Base-by-base conservation (phyloP, 2,888 invertebrate species). In the Pyrocoelia pectoralis region DNA sequence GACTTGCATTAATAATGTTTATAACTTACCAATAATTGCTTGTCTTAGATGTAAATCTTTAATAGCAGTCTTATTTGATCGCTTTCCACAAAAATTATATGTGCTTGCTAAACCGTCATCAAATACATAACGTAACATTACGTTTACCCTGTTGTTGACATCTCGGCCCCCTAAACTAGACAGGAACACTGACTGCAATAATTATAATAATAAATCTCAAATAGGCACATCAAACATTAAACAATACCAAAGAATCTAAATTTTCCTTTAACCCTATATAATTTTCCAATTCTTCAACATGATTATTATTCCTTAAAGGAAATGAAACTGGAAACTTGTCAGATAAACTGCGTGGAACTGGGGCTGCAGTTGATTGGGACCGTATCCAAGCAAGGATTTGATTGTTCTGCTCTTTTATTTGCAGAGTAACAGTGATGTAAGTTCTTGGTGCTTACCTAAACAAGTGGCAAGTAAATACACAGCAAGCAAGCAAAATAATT, bases 401-500 rank as follows among this genome's bases (percentile, higher is more conserved):
- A 8, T 24, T 24, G 24, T 38, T 38, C 38, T 38, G 38, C 38
- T 38, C 12, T 38, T 38, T 38, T 38, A 38, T 38, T 38, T 38
- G n/a, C n/a, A n/a, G n/a, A 38, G 38, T 38, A 38, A 38, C 3
- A 8, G 38, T 38, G 38, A 8, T 38, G 38, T 3, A 38, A 38
- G 38, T 38, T 38, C 38, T 38, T 38, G 38, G 38, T 38, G 12
- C 38, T 38, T 38, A 38, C 38, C 38, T 38, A 9, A 38, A 38
- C 38, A 38, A 38, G 38, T 38, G 38, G 38, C n/a, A 24, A 24
- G n/a, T 24, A 38, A 38, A 38, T 38, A 38, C 38, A 38, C 38
- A 38, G 38, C 38, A n/a, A 38, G 38, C 38, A 38, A 38, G 38
- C 38, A 38, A 24, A 24, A 8, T 24, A 24, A 24, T 24, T 24